Conservation (phyloP, 1,140 invertebrate species). For the Lordiphosa collinella region DNA sequence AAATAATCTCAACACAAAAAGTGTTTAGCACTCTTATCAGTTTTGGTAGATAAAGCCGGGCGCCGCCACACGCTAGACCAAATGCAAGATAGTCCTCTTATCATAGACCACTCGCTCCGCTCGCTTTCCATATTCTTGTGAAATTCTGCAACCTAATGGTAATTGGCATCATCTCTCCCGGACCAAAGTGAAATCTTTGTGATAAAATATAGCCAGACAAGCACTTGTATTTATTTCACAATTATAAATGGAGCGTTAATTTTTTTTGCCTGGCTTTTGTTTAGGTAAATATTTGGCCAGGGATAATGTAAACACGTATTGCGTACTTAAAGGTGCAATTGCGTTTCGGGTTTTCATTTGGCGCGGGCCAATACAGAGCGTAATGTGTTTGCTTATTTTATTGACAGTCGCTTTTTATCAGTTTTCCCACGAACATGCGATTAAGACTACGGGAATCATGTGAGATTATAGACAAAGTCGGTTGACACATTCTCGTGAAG, state of each 20-base stretch:
- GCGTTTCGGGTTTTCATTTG: conserved; percentile 54
- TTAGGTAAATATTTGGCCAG: conserved; percentile 45
- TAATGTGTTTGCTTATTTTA: conserved; percentile 5
- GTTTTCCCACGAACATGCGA: conserved; percentile 9
- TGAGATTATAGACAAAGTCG: not conserved
- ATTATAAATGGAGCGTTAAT: conserved; percentile 57
- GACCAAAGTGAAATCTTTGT: conserved; percentile 29
- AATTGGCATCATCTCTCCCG: conserved; percentile 29
- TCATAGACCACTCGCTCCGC: not conserved
- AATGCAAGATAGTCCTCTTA: conserved; percentile 1
- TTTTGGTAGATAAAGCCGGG: too few relatives aligned
- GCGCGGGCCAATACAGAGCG: not conserved
- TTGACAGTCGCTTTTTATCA: conserved; percentile 1
- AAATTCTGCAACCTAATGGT: conserved; percentile 55
- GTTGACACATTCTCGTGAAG: too few relatives aligned
- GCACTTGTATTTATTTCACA: conserved; percentile 37
- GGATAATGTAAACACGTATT: not conserved
- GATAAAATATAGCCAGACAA: conserved; percentile 46
- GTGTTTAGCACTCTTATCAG: too few relatives aligned
- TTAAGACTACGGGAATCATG: not conserved
- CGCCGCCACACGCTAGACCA: not conserved
- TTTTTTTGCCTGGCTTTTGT: conserved; percentile 38
- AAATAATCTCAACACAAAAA: too few relatives aligned
- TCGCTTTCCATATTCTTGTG: conserved; percentile 43
- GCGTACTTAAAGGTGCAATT: conserved; percentile 58